phyloP scores from a whole-genome alignment of 2,797 vertebrate genomes.

The Allobates femoralis region DNA sequence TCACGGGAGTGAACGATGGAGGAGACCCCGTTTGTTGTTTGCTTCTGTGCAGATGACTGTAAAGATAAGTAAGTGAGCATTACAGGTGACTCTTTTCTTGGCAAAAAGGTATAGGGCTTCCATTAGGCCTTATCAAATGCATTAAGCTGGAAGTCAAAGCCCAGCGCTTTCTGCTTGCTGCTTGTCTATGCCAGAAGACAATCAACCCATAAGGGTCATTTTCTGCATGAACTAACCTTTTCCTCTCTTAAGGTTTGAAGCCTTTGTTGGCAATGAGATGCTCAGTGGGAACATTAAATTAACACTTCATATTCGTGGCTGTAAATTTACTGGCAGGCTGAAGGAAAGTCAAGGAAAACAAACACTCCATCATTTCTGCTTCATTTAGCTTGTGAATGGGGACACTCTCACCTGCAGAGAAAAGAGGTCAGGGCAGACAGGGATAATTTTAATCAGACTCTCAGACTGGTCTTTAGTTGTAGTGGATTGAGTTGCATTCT shows the following conservation, averaged over 20 bases:
- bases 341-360: conserved; percentile 86
- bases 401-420: conserved; percentile 84
- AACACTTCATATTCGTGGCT: conserved; percentile 82
- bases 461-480: conserved; percentile 74
- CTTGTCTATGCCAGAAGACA: conserved; percentile 83
- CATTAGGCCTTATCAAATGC: conserved; percentile 78
- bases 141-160: conserved; percentile 73
- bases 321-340: conserved; percentile 82
- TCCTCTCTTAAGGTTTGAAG: conserved; percentile 79
- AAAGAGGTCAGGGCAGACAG: conserved; percentile 73
- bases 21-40: conserved; percentile 66
- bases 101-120: conserved; percentile 70
- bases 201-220: conserved; percentile 92
- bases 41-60: conserved; percentile 57
- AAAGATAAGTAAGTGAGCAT: conserved; percentile 69
- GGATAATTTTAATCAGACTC: conserved; percentile 79
- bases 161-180: conserved; percentile 79
- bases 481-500: conserved; percentile 73
- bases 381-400: conserved; percentile 83
- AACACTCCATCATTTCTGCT: conserved; percentile 89
- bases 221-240: conserved; percentile 91
- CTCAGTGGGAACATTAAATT: conserved; percentile 90
- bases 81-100: conserved; percentile 68
- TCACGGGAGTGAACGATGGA: conserved; percentile 70
- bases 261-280: conserved; percentile 76